A percentile compares a stretch with the other conserved stretches of the same genome.
phyloP scores from a whole-genome alignment of 92 coral and sea anemone genomes.

The Muricea muricata region DNA sequence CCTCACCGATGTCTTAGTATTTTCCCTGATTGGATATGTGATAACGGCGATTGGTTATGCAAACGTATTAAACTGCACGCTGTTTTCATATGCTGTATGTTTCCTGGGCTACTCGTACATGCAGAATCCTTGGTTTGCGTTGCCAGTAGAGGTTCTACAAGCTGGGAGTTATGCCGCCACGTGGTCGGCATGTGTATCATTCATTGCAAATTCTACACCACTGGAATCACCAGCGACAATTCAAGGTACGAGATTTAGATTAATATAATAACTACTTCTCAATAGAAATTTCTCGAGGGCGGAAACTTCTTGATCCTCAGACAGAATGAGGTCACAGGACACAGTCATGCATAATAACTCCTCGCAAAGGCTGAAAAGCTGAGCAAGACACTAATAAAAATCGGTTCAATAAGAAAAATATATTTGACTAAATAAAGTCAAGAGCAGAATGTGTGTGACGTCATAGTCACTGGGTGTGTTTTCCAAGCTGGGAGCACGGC shows the following conservation, averaged over 20 bases:
- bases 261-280: no score
- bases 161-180: conserved; percentile 94
- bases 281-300: no score
- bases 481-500: no score
- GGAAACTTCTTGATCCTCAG: no score
- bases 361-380: no score
- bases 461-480: no score
- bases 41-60: conserved; percentile 52
- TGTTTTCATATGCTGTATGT: conserved; percentile 72
- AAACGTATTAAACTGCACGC: conserved; percentile 43
- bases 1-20: conserved; percentile 57
- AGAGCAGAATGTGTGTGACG: no score
- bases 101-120: conserved; percentile 82
- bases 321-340: no score
- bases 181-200: conserved; percentile 97
- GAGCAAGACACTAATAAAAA: no score
- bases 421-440: no score
- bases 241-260: conserved; percentile 76
- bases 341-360: no score
- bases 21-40: conserved; percentile 61
- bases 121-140: conserved; percentile 87
- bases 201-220: conserved; percentile 93
- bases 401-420: no score
- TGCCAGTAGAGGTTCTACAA: conserved; percentile 88
- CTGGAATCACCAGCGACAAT: conserved; percentile 90